Evolutionary conservation across 2,888 invertebrate species (phyloP).

Genomic region (Yponomeuta evonymella): DNA sequence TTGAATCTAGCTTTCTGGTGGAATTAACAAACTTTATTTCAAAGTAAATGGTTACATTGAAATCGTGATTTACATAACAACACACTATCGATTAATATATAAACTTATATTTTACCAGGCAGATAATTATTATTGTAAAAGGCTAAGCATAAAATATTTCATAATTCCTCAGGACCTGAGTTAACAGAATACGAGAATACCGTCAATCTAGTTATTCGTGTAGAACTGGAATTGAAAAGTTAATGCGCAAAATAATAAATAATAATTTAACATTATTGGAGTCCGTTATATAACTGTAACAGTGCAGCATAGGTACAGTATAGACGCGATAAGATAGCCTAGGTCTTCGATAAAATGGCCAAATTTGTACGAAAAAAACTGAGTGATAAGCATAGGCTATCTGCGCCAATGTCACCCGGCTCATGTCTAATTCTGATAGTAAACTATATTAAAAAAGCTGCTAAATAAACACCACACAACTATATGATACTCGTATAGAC

Average conservation of each 20-base stretch:
- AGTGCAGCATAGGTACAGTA: slow-evolving; percentile 12
- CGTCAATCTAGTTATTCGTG: no score
- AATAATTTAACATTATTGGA: not conserved
- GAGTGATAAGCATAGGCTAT: slow-evolving; percentile 51
- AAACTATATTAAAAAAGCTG: not conserved
- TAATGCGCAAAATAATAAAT: not conserved
- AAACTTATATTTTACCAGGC: no score
- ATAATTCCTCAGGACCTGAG: no score
- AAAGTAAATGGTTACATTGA: no score
- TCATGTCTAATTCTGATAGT: slow-evolving; percentile 10
- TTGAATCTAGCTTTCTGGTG: not conserved
- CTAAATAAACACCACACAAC: not conserved
- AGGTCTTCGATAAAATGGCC: slow-evolving; percentile 67
- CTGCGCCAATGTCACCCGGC: slow-evolving; percentile 30
- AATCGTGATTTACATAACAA: no score
- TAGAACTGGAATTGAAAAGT: no score
- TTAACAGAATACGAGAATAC: no score
- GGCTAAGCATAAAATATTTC: no score
- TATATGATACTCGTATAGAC: no score
- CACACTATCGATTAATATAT: no score
- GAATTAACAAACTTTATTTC: no score
- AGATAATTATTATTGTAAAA: no score
- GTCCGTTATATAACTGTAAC: slow-evolving; percentile 7
- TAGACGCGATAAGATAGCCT: slow-evolving; percentile 57
- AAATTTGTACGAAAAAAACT: slow-evolving; percentile 57